Evolutionary conservation across 2,888 invertebrate genomes (phyloP).

Genomic region (Troilus luridus): DNA sequence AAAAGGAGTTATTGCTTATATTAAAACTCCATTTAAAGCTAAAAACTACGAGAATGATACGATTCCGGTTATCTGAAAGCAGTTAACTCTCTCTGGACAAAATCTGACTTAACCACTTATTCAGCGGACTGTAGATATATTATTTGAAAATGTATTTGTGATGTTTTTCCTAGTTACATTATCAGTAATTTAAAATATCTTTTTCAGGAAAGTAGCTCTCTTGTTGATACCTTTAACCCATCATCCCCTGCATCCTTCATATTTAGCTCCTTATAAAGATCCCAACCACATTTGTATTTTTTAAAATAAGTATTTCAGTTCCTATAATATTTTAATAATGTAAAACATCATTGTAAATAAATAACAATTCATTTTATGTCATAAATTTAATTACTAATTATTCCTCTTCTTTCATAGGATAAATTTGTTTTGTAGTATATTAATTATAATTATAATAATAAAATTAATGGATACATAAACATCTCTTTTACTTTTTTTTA

Average conservation of each 20-base stretch:
- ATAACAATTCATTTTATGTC: neutral
- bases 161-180: neutral
- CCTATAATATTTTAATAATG: neutral
- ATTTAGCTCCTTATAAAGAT: conserved; percentile 24
- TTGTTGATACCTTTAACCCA: conserved; percentile 36
- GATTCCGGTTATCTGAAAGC: neutral
- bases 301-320: neutral
- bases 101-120: no score
- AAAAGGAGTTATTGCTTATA: no score
- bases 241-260: conserved; percentile 33
- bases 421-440: neutral
- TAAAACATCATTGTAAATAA: conserved; percentile 17
- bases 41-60: no score
- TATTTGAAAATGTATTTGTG: neutral
- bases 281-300: neutral
- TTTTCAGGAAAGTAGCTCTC: conserved; percentile 18
- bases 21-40: no score
- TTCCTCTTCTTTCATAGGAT: neutral
- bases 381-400: neutral
- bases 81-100: neutral
- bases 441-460: neutral
- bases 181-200: neutral
- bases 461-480: neutral
- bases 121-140: neutral
- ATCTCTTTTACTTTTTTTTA: no score